Conservation (phyloP, 2,888 invertebrate genomes). For the Caenorhabditis japonica region DNA sequence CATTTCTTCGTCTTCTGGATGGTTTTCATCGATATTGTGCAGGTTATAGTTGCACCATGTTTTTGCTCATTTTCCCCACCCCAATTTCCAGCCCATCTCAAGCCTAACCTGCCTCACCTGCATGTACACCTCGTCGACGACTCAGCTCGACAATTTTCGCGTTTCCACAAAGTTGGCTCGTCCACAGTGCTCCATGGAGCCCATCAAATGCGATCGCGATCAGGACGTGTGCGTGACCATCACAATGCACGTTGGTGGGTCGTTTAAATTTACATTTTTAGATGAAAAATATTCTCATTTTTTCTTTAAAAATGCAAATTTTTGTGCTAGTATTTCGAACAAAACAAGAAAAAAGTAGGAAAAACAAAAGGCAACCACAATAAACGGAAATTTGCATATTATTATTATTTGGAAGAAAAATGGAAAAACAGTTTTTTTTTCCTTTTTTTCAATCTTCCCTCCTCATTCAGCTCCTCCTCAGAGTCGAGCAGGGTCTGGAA, state of each 20-base stretch:
- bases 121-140: slow-evolving; percentile 66
- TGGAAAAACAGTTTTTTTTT: too few relatives aligned
- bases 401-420: too few relatives aligned
- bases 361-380: too few relatives aligned
- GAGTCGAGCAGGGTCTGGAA: background rate
- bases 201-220: slow-evolving; percentile 71
- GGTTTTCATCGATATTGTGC: too few relatives aligned
- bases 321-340: background rate
- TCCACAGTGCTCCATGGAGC: slow-evolving; percentile 69
- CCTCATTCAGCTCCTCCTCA: too few relatives aligned
- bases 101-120: slow-evolving; percentile 63
- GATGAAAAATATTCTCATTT: background rate
- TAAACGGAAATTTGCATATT: too few relatives aligned
- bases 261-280: background rate
- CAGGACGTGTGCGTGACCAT: slow-evolving; percentile 75
- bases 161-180: slow-evolving; percentile 68
- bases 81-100: slow-evolving; percentile 24
- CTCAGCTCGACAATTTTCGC: slow-evolving; percentile 73
- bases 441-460: too few relatives aligned
- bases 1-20: too few relatives aligned
- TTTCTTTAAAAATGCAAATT: background rate
- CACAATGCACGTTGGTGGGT: slow-evolving; percentile 71
- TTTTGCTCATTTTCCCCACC: background rate
- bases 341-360: too few relatives aligned
- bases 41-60: too few relatives aligned